A percentile compares a stretch with the other conserved stretches of the same genome.
These are phyloP conservation scores for Alca torda DNA, from an alignment of 2,797 vertebrate species.

Conservation along the genomic window DNA sequence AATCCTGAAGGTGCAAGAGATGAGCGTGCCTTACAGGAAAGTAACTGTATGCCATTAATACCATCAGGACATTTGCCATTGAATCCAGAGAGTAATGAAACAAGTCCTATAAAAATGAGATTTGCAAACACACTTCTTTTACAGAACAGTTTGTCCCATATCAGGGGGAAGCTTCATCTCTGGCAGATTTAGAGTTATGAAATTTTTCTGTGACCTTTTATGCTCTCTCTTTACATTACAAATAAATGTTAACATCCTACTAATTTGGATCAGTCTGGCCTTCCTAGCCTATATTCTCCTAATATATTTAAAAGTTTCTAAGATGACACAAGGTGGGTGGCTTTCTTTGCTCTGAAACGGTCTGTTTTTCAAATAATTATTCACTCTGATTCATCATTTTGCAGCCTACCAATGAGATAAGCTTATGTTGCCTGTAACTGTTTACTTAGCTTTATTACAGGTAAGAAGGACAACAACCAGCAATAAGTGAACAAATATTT, in stretches of 20 bases:
- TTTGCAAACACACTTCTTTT: neutral
- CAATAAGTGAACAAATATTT: constrained; percentile 54
- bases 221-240: constrained; percentile 61
- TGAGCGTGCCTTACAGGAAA: neutral
- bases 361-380: constrained; percentile 48
- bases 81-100: neutral
- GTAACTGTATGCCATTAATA: neutral
- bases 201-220: constrained; percentile 51
- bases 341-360: constrained; percentile 47
- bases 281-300: constrained; percentile 32
- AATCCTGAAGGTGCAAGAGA: neutral
- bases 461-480: constrained; percentile 33
- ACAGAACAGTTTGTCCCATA: neutral
- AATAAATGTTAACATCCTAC: constrained; percentile 37
- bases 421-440: neutral
- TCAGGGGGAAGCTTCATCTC: neutral
- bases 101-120: neutral
- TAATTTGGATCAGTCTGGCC: constrained; percentile 58
- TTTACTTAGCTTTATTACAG: constrained; percentile 63
- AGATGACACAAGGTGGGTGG: constrained; percentile 7
- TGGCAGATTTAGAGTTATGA: constrained; percentile 37
- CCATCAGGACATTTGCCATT: neutral
- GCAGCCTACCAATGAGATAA: constrained; percentile 20
- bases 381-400: constrained; percentile 47
- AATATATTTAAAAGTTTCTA: constrained; percentile 37